Evolutionary conservation across 2,888 invertebrate species (phyloP).

Genomic region (Lottia scabra): DNA sequence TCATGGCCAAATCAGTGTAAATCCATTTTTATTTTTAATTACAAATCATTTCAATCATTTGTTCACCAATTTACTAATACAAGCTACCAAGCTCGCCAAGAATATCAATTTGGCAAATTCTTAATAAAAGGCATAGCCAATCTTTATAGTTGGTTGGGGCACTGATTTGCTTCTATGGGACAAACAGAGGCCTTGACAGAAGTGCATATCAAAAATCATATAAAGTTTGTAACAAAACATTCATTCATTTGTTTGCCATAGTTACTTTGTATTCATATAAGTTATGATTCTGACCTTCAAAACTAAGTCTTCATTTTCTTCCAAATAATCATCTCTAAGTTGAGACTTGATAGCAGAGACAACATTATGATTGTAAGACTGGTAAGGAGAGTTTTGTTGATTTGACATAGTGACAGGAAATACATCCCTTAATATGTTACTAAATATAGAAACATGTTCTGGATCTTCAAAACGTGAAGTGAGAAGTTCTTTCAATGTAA

Average conservation of each 20-base stretch:
- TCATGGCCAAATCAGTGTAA: neutral
- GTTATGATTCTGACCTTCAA: conserved; percentile 48
- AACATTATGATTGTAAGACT: conserved; percentile 46
- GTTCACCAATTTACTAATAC: too few species aligned
- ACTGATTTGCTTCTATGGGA: too few species aligned
- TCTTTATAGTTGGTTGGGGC: too few species aligned
- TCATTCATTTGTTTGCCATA: too few species aligned
- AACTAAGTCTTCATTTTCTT: conserved; percentile 48
- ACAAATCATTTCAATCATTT: too few species aligned
- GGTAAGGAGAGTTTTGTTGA: conserved; percentile 34
- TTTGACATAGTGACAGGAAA: conserved; percentile 54
- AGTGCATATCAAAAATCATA: too few species aligned
- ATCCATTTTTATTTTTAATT: too few species aligned
- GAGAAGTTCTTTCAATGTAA: conserved; percentile 50
- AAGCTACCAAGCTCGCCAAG: too few species aligned
- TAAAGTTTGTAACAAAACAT: too few species aligned
- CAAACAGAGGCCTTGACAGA: too few species aligned
- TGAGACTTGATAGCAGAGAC: conserved; percentile 57
- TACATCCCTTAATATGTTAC: conserved; percentile 53
- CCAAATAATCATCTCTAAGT: conserved; percentile 57
- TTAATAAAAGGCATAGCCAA: too few species aligned
- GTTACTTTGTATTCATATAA: neutral
- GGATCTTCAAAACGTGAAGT: conserved; percentile 44
- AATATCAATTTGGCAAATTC: too few species aligned
- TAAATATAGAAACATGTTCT: conserved; percentile 46